These are phyloP conservation scores for Xiphophorus birchmanni DNA, from an alignment of 2,797 vertebrate genomes.

Conservation along the genomic window DNA sequence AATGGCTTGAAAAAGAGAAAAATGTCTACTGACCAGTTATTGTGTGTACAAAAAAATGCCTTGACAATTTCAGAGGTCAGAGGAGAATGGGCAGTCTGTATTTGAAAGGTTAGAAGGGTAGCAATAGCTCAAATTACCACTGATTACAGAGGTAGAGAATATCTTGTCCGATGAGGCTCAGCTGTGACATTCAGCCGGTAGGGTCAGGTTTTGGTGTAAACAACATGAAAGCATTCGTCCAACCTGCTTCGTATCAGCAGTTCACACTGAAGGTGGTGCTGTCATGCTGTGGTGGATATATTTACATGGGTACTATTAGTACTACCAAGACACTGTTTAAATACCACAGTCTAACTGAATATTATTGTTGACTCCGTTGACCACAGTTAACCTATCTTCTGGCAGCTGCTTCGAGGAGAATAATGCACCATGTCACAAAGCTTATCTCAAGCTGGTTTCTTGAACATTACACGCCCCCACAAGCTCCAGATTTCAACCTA, in stretches of 20 bases:
- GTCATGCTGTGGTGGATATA: not conserved
- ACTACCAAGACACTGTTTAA: not conserved
- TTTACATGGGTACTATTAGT: not conserved
- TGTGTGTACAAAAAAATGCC: not conserved
- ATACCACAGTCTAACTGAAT: not conserved
- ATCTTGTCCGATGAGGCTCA: not conserved
- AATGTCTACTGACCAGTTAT: not conserved
- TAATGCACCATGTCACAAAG: conserved; percentile 17
- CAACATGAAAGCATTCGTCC: not conserved
- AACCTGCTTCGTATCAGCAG: not conserved
- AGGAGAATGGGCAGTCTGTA: not conserved
- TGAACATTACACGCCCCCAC: conserved; percentile 19
- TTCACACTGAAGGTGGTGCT: not conserved
- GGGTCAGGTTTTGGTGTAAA: not conserved
- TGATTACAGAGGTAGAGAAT: too few species aligned
- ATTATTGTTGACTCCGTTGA: conserved; percentile 4
- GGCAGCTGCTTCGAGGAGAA: conserved; percentile 54
- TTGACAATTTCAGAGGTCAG: not conserved
- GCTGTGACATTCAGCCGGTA: not conserved
- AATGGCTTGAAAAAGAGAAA: not conserved
- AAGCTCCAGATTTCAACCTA: conserved; percentile 5
- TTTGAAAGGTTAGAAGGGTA: not conserved
- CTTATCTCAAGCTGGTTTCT: conserved; percentile 25
- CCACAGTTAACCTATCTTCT: conserved; percentile 35
- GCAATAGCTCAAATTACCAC: not conserved